A percentile compares a stretch with the other conserved stretches of the same genome.
Evolutionary conservation across 2,888 invertebrate species (phyloP).

Genomic region (Acleris laterana): DNA sequence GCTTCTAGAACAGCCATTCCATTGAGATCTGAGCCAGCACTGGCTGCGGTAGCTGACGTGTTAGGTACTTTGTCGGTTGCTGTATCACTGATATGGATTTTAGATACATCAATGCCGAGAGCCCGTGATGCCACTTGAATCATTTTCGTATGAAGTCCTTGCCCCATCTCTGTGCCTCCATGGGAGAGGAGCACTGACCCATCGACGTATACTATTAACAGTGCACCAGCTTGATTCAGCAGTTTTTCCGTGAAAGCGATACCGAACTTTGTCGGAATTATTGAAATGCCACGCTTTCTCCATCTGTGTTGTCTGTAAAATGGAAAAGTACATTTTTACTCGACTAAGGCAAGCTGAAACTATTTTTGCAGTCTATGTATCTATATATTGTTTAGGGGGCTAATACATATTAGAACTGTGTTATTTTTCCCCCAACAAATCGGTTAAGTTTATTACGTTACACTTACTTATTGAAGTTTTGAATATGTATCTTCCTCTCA

Average conservation of each 20-base stretch:
- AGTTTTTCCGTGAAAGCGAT: constrained; percentile 91
- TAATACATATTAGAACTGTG: too few species aligned
- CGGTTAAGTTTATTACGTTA: constrained; percentile 9
- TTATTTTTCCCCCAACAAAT: neutral
- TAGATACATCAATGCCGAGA: constrained; percentile 87
- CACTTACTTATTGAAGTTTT: constrained; percentile 88
- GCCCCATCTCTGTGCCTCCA: constrained; percentile 99
- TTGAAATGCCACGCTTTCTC: constrained; percentile 93
- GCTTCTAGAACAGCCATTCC: constrained; percentile 96
- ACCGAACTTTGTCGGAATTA: constrained; percentile 94
- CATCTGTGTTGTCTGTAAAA: constrained; percentile 88
- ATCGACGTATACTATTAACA: constrained; percentile 93
- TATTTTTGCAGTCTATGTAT: too few species aligned
- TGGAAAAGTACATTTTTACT: constrained; percentile 8
- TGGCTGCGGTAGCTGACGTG: constrained; percentile 95
- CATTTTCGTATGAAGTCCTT: constrained; percentile 98
- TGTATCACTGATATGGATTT: constrained; percentile 93
- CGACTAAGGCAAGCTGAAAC: too few species aligned
- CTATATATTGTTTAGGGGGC: too few species aligned
- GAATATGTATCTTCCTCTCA: constrained; percentile 83
- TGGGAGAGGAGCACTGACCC: constrained; percentile 95
- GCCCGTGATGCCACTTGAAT: constrained; percentile 93
- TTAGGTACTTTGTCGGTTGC: constrained; percentile 96
- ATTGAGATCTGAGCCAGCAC: constrained; percentile 94
- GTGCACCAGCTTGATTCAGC: constrained; percentile 94